Conservation (phyloP, 30 jellyfish, hydroid and myxozoan species). For the Sanderia malayensis region DNA sequence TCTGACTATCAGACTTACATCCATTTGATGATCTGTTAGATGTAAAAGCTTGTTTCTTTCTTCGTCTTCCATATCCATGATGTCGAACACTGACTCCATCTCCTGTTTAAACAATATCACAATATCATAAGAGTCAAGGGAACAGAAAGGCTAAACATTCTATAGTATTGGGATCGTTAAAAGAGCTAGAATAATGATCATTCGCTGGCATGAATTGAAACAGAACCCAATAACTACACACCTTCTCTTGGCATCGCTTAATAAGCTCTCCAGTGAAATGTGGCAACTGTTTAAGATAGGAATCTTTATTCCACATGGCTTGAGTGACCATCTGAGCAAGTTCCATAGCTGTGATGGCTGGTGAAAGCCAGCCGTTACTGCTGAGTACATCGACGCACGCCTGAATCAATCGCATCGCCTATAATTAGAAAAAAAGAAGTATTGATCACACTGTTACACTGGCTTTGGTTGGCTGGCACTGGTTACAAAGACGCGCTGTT, state of each 20-base stretch:
- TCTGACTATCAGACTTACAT: slow-evolving; percentile 24
- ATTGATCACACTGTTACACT: no score
- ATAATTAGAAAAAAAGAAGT: background rate
- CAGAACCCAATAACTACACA: no score
- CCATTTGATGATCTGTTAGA: slow-evolving; percentile 90
- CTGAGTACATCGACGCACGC: slow-evolving; percentile 99
- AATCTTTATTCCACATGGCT: slow-evolving; percentile 99
- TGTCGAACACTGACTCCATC: slow-evolving; percentile 93
- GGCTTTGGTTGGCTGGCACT: no score
- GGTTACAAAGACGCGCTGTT: no score
- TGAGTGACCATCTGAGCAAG: slow-evolving; percentile 99
- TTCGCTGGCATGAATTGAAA: no score
- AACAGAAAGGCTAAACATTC: no score
- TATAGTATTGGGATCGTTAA: no score
- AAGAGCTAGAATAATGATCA: no score
- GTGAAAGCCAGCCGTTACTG: slow-evolving; percentile 99
- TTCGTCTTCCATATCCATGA: slow-evolving; percentile 99
- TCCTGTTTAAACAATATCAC: slow-evolving; percentile 66
- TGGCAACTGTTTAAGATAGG: slow-evolving; percentile 89
- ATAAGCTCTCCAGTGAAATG: slow-evolving; percentile 91
- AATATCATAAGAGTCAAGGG: no score
- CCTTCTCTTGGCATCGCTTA: slow-evolving; percentile 97
- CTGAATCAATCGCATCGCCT: slow-evolving; percentile 99
- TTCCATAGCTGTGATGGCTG: slow-evolving; percentile 99
- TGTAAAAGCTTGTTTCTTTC: slow-evolving; percentile 77